These are phyloP conservation scores for Cotesia glomerata DNA, from an alignment of 1,140 invertebrate genomes.

Conservation along the genomic window DNA sequence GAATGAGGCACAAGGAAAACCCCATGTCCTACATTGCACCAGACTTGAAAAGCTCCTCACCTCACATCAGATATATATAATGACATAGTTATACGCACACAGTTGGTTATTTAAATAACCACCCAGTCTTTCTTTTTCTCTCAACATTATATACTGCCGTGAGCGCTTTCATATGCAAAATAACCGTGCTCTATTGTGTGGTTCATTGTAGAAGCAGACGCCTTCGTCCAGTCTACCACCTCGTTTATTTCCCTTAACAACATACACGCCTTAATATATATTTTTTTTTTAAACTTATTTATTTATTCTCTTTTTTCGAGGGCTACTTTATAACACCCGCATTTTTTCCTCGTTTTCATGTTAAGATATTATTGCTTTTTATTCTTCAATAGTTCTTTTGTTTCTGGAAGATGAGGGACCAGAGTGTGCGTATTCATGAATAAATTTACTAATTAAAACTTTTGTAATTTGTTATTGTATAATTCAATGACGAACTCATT, in stretches of 20 bases:
- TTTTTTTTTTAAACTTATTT: constrained; percentile 5
- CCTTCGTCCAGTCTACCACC: constrained; percentile 54
- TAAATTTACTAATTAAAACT: constrained; percentile 59
- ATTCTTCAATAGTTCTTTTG: not conserved
- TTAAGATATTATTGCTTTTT: not conserved
- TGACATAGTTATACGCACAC: constrained; percentile 22
- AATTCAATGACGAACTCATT: not conserved
- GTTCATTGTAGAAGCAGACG: constrained; percentile 50
- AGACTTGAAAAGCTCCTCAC: constrained; percentile 25
- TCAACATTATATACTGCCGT: too few species aligned
- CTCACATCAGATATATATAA: constrained; percentile 20
- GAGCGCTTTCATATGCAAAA: constrained; percentile 58
- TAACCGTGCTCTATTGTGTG: constrained; percentile 52
- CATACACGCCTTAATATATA: constrained; percentile 5
- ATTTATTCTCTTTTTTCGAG: constrained; percentile 21
- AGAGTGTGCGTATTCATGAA: constrained; percentile 44
- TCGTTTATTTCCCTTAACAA: constrained; percentile 50
- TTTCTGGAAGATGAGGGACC: not conserved
- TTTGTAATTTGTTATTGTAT: constrained; percentile 27
- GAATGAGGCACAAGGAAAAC: not conserved
- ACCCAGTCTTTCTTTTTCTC: constrained; percentile 32
- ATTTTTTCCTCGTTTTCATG: not conserved
- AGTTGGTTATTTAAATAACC: constrained; percentile 20
- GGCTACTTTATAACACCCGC: not conserved
- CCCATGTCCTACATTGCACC: not conserved